Conservation (phyloP, 2,113 vertebrate genomes). For the Centropus unirufus region DNA sequence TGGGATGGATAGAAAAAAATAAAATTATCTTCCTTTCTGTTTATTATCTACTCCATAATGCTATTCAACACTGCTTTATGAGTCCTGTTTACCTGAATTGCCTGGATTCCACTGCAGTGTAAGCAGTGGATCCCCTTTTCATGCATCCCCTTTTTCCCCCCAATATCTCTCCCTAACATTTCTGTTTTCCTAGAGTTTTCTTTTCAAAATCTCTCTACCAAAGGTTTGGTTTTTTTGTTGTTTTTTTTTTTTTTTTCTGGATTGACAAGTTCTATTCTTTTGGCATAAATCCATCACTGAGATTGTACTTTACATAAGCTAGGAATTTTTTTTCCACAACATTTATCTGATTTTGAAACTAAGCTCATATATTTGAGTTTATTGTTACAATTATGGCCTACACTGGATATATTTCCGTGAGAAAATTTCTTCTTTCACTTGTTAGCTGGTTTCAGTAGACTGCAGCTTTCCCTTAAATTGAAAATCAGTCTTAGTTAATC, state of each 20-base stretch:
- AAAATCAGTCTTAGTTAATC: background rate
- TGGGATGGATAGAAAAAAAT: background rate
- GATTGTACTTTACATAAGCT: background rate
- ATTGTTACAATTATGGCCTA: background rate
- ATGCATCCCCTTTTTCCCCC: background rate
- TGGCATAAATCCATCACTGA: background rate
- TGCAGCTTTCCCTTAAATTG: background rate
- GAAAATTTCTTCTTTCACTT: background rate
- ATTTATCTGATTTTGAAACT: background rate
- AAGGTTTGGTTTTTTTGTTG: too few relatives aligned
- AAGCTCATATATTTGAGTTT: background rate
- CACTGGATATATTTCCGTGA: background rate
- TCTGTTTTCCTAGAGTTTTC: background rate
- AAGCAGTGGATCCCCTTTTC: background rate
- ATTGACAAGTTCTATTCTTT: background rate
- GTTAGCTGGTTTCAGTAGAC: background rate
- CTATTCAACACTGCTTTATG: background rate
- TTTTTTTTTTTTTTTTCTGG: background rate
- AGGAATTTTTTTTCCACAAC: background rate
- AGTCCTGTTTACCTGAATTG: background rate
- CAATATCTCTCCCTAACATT: background rate
- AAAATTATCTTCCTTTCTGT: background rate
- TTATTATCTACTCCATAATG: background rate
- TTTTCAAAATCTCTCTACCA: background rate
- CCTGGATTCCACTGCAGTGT: background rate